These are phyloP conservation scores for Muscicapa adusta DNA, from an alignment of 2,113 vertebrate genomes.

Conservation along the genomic window DNA sequence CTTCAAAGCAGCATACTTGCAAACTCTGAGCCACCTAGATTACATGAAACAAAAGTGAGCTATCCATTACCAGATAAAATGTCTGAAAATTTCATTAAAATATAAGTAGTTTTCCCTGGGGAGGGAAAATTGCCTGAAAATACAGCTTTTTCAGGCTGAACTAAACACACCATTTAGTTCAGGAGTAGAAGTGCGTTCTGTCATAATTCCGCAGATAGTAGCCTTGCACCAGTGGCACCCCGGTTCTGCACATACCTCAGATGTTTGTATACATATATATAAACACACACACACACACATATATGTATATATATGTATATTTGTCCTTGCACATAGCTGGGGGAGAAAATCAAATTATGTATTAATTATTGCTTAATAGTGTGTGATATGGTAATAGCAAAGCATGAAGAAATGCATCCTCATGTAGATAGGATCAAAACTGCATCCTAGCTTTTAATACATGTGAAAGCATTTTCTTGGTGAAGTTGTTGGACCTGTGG, in stretches of 20 bases:
- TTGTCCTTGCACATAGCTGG: neutral
- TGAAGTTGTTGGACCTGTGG: neutral
- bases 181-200: accelerated
- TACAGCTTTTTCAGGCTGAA: neutral
- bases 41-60: neutral
- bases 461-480: neutral
- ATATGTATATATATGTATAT: neutral
- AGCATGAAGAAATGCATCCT: neutral
- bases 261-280: neutral
- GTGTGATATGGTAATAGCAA: neutral
- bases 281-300: neutral
- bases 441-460: neutral
- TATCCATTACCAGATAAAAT: neutral
- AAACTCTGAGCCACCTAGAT: neutral
- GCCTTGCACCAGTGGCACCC: neutral
- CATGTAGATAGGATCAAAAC: neutral
- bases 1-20: neutral
- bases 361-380: neutral
- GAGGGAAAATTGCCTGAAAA: neutral
- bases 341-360: neutral
- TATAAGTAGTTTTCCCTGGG: neutral
- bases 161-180: neutral
- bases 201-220: neutral
- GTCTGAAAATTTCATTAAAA: neutral
- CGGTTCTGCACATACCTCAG: neutral